Base-by-base conservation (phyloP, 2,888 invertebrate species). In the Lasioglossum figueresi region DNA sequence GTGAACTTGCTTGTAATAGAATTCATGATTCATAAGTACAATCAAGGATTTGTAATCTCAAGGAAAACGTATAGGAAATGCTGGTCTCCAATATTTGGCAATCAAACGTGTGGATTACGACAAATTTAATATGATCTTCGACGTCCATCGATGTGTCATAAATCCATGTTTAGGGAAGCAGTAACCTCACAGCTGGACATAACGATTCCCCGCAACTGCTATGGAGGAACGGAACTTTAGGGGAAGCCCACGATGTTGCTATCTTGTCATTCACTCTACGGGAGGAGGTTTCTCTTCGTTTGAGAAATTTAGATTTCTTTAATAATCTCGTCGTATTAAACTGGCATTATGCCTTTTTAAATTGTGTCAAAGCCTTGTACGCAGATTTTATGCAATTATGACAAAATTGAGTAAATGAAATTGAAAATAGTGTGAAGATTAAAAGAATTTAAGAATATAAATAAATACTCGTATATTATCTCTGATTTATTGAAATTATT, bases 161-260 rank as follows among this genome's bases (percentile, higher is more conserved):
- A 56, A 56, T 56, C 56, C 56, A 12, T 56, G n/a, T 56, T 56
- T 56, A n/a, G n/a, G 56, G n/a, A 56, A n/a, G 56, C 56, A n/a
- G 23, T 56, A 56, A 56, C n/a, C n/a, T 56, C 56, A 10, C 56
- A 56, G 56, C 56, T 56, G 56, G 56, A 56, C n/a, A 56, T 56
- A 56, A 56, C 56, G 56, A 56, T 56, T 56, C 56, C 4, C 12
- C 4, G n/a, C n/a, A 56, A 56, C 12, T 56, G 56, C 56, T 56
- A 56, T 12, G n/a, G 56, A 56, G 56, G n/a, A n/a, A 56, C 56
- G n/a, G n/a, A 56, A 56, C 56, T 56, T 56, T 56, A 10, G 12
- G n/a, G n/a, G n/a, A n/a, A 6, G n/a, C 8, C n/a, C 56, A 56
- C 12, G 12, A 27, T 1, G 56, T n/a, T 56, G 23, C n/a, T 10